Conservation (phyloP, 2,888 invertebrate species). For the Agriotes lineatus region DNA sequence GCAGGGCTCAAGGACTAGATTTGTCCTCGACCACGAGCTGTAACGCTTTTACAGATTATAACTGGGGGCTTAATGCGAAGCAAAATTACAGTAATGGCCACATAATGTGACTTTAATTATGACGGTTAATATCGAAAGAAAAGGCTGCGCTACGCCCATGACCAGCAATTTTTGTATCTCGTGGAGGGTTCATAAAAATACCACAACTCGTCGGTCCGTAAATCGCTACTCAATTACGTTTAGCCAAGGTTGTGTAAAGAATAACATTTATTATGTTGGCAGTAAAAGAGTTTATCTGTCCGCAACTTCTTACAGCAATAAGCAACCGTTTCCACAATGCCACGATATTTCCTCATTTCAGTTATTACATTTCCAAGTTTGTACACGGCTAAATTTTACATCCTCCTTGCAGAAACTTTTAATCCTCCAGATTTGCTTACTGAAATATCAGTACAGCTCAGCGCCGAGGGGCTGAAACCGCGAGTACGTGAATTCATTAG, state of each 20-base stretch:
- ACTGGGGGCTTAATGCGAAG: neutral
- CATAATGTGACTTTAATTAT: neutral
- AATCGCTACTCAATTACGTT: conserved; percentile 33
- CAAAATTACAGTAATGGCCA: neutral
- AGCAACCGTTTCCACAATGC: conserved; percentile 25
- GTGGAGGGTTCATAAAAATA: conserved; percentile 17
- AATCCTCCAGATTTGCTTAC: conserved; percentile 24
- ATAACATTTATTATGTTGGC: conserved; percentile 35
- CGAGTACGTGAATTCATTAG: conserved; percentile 15
- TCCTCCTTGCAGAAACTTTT: conserved; percentile 28
- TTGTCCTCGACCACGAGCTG: neutral
- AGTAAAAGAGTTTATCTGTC: conserved; percentile 31
- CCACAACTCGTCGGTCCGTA: conserved; percentile 25
- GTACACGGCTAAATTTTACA: conserved; percentile 15
- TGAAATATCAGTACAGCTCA: conserved; percentile 9
- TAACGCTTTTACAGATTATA: neutral
- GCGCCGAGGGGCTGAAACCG: conserved; percentile 1
- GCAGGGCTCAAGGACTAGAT: neutral
- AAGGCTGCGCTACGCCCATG: neutral
- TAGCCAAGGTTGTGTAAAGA: conserved; percentile 33
- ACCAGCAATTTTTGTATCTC: neutral
- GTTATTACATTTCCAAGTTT: conserved; percentile 30
- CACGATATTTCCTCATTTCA: conserved; percentile 32
- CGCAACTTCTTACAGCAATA: conserved; percentile 30
- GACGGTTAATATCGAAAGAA: neutral